Conservation (phyloP, 2,113 vertebrate species). For the Drymodes brunneopygia region DNA sequence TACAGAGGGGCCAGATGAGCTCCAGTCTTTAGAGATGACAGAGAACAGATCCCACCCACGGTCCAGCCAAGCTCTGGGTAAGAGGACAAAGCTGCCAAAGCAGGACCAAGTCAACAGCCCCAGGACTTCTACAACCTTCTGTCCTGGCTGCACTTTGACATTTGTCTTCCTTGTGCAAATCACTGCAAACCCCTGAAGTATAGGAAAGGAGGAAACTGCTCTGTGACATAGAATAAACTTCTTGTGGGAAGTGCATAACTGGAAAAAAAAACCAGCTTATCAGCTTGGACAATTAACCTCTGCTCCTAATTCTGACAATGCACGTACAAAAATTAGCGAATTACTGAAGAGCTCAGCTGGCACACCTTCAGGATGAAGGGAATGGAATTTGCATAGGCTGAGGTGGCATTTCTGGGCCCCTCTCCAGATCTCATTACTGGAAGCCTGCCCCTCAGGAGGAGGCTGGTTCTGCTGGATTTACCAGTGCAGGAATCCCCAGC, state of each 20-base stretch:
- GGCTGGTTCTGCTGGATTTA: slow-evolving; percentile 7
- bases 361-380: neutral
- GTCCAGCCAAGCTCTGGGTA: neutral
- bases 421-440: neutral
- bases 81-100: neutral
- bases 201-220: neutral
- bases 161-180: neutral
- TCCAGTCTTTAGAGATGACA: neutral
- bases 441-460: neutral
- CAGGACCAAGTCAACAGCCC: neutral
- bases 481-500: neutral
- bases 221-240: neutral
- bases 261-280: neutral
- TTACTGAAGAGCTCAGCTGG: neutral
- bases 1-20: neutral
- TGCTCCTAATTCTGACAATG: neutral
- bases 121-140: neutral
- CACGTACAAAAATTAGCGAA: neutral
- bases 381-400: neutral
- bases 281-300: neutral
- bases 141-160: neutral
- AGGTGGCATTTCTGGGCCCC: neutral
- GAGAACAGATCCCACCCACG: neutral
- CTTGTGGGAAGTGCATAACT: neutral
- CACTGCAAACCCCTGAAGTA: neutral